Evolutionary conservation across 2,797 vertebrate species (phyloP), one percentile per base, ranked within the genome.

Genomic region (Pelodytes ibericus): DNA sequence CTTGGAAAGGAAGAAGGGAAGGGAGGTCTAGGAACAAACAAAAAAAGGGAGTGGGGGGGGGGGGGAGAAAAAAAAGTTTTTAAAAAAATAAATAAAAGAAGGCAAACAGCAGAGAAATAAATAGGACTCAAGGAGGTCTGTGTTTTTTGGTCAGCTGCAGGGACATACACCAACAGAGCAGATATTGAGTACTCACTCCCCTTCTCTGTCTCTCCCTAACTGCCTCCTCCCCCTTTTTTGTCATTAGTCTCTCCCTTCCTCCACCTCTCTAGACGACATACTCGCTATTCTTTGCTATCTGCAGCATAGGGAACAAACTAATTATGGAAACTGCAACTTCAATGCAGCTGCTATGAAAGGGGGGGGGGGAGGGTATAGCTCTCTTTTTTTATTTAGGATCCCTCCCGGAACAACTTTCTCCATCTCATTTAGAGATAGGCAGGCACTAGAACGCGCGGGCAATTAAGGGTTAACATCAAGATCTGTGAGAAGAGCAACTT

Each of bases 241-340:
- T 44, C 41, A 13, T 44, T 44, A 65, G 5, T 29, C 24, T 44
- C 18, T 44, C n/a, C 3, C n/a, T 56, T 10, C 61, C 64, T n/a
- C 41, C 56, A 56, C 64, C 59, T 58, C 69, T 60, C 53, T 49
- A 66, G 61, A 15, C 69, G 61, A 15, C 69, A 72, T 62, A 78
- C 33, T 64, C 60, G 36, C 75, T 77, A 77, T 67, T 77, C 75
- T 77, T 47, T 77, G 62, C 68, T 78, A 72, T 78, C 75, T 67
- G 64, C 18, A 53, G 49, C 49, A 33, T 25, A 11, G 64, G 63
- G 39, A 26, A 29, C 63, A 71, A 78, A 72, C 75, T 78, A 72
- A 78, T 78, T 78, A 78, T 78, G 69, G 75, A 78, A 72, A 72
- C 69, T 69, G 57, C 74, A 59, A 69, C 62, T 75, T 61, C 47